A percentile compares a stretch with the other conserved stretches of the same genome.
These are phyloP conservation scores for Eulacestoma nigropectus DNA, from an alignment of 2,113 vertebrate species.

Conservation along the genomic window DNA sequence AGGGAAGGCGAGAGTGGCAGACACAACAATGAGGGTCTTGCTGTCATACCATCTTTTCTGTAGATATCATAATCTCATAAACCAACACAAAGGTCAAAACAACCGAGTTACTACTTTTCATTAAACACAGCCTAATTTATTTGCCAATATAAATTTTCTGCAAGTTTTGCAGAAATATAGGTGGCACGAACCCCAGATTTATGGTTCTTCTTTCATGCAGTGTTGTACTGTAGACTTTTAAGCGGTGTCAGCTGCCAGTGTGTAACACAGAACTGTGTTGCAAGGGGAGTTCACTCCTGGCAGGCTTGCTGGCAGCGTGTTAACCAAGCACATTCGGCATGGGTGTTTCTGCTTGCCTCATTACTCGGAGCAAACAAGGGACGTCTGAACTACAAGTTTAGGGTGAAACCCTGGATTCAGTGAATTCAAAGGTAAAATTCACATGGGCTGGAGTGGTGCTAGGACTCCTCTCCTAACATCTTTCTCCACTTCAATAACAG, in stretches of 20 bases:
- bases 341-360: background rate
- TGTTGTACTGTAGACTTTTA: background rate
- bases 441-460: background rate
- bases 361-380: background rate
- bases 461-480: background rate
- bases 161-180: background rate
- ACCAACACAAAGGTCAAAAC: background rate
- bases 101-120: background rate
- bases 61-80: background rate
- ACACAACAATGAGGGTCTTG: background rate
- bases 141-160: background rate
- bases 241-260: background rate
- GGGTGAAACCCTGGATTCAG: background rate
- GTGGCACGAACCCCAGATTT: background rate
- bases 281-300: background rate
- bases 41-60: background rate
- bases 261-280: background rate
- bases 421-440: background rate
- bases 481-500: background rate
- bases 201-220: background rate
- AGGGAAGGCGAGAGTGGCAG: background rate
- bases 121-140: background rate
- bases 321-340: background rate
- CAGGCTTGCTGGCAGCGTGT: background rate
- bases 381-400: background rate